Evolutionary conservation across 2,888 invertebrate genomes (phyloP).

Genomic region (Steinernema carpocapsae): DNA sequence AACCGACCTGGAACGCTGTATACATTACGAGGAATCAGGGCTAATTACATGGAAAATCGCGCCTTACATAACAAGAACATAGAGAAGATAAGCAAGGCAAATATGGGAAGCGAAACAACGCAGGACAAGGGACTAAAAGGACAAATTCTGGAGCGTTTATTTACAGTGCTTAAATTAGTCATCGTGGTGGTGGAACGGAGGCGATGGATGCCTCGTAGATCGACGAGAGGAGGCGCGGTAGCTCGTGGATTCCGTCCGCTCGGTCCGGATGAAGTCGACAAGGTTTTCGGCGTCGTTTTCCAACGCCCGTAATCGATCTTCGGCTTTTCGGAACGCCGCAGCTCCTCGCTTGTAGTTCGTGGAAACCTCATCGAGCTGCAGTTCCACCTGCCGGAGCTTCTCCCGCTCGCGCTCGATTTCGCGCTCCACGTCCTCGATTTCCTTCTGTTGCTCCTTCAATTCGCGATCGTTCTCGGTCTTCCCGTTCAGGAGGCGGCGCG

Average conservation of each 20-base stretch:
- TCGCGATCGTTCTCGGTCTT: background rate
- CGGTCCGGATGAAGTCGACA: constrained; percentile 12
- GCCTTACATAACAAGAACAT: too few species aligned
- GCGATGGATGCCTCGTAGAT: too few species aligned
- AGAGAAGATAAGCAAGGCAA: too few species aligned
- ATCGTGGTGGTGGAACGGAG: too few species aligned
- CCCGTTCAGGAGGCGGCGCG: background rate
- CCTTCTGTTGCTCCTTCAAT: background rate
- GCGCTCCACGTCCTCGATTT: background rate
- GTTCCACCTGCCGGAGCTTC: background rate
- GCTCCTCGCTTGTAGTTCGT: background rate
- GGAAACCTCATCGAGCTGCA: background rate
- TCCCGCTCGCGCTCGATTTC: background rate
- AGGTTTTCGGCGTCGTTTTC: background rate
- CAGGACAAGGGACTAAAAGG: too few species aligned
- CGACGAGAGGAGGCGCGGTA: background rate
- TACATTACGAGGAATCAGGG: background rate
- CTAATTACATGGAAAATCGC: background rate
- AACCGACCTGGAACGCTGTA: background rate
- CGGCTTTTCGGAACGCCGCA: background rate
- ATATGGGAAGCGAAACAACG: too few species aligned
- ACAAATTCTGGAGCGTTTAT: too few species aligned
- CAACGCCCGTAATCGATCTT: background rate
- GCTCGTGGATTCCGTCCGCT: constrained; percentile 7
- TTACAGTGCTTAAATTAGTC: too few species aligned